Evolutionary conservation across 2,113 vertebrate genomes (phyloP).

Genomic region (Aegotheles bennettii): DNA sequence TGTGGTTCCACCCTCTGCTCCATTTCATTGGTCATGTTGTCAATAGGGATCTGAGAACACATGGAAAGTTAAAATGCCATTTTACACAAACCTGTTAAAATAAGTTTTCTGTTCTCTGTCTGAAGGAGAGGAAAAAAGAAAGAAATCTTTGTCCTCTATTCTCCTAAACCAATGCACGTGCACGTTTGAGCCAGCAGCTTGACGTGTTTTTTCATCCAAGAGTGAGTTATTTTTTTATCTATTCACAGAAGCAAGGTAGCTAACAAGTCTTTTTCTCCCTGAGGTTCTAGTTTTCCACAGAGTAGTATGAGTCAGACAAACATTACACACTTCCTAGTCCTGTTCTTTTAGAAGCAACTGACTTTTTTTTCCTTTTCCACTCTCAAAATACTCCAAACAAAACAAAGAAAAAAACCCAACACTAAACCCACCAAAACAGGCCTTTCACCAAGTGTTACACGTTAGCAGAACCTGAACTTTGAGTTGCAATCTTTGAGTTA

Average conservation of each 20-base stretch:
- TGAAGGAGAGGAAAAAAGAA: background rate
- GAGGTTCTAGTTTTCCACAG: background rate
- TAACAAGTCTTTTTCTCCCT: background rate
- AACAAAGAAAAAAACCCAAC: background rate
- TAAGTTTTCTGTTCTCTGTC: background rate
- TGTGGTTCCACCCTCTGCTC: slow-evolving; percentile 95
- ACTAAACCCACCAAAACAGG: background rate
- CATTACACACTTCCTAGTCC: background rate
- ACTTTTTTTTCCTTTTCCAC: background rate
- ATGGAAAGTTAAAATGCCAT: background rate
- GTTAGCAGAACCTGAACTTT: background rate
- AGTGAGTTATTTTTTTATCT: background rate
- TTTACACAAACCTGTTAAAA: background rate
- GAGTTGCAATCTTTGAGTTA: background rate
- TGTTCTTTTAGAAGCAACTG: background rate
- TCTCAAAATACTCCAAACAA: background rate
- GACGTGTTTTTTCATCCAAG: background rate
- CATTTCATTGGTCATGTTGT: slow-evolving; percentile 90
- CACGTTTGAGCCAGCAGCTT: background rate
- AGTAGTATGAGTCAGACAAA: background rate
- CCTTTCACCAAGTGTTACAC: background rate
- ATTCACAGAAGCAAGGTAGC: background rate
- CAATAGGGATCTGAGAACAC: slow-evolving; percentile 81
- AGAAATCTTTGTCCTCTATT: background rate
- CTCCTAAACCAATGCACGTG: background rate